Conservation (phyloP, 2,113 vertebrate genomes). For the Candoia aspera region DNA sequence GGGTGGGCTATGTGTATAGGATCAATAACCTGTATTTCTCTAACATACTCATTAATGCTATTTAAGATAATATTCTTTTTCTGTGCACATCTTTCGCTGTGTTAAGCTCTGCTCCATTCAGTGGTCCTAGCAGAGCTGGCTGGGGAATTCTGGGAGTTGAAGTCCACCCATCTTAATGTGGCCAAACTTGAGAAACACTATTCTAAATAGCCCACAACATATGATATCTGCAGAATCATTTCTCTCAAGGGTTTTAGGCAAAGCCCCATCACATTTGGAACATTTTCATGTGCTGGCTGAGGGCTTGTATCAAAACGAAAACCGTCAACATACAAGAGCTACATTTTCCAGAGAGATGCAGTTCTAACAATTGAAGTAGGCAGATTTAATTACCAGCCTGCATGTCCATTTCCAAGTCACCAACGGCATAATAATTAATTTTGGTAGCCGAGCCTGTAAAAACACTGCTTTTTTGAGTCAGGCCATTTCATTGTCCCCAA, state of each 20-base stretch:
- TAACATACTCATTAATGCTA: too few species aligned
- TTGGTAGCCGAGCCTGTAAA: slow-evolving; percentile 66
- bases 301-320: background rate
- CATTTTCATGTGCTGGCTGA: background rate
- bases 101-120: too few species aligned
- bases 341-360: slow-evolving; percentile 47
- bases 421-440: slow-evolving; percentile 66
- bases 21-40: too few species aligned
- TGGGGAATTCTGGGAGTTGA: too few species aligned
- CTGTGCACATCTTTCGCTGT: too few species aligned
- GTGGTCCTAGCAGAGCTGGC: too few species aligned
- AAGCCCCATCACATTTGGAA: background rate
- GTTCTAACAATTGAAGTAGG: slow-evolving; percentile 53
- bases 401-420: slow-evolving; percentile 66
- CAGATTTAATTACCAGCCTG: slow-evolving; percentile 61
- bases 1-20: too few species aligned
- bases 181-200: too few species aligned
- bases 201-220: background rate
- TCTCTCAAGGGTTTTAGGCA: background rate
- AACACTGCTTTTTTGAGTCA: slow-evolving; percentile 68
- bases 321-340: background rate
- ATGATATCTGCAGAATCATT: background rate
- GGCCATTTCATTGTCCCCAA: slow-evolving; percentile 70
- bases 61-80: too few species aligned
- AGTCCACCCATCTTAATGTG: too few species aligned